phyloP scores from a whole-genome alignment of 2,888 invertebrate species.

The Lithosia quadra region DNA sequence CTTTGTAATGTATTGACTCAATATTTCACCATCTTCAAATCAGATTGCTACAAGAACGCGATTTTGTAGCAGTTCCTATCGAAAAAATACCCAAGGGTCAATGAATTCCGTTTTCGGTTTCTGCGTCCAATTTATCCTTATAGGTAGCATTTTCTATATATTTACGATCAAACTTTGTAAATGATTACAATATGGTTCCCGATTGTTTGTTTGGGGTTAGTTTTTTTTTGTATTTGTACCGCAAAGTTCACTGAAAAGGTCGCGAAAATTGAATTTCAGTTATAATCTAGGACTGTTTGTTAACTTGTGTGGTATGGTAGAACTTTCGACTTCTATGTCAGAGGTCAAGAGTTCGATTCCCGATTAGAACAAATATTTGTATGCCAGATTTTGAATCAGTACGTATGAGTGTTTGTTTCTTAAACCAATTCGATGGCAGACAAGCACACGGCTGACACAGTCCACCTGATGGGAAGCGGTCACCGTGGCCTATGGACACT shows the following conservation, averaged over 20 bases:
- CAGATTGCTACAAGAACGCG: too few relatives aligned
- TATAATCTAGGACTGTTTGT: neutral
- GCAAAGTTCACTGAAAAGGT: neutral
- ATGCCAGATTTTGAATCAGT: too few relatives aligned
- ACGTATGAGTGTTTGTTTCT: too few relatives aligned
- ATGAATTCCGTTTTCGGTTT: neutral
- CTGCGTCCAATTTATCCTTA: neutral
- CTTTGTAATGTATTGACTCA: too few relatives aligned
- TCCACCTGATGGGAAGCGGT: too few relatives aligned
- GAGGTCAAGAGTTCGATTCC: too few relatives aligned
- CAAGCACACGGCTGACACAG: too few relatives aligned
- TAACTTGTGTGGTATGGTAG: neutral
- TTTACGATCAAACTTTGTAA: slow-evolving; percentile 17
- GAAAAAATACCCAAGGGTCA: neutral
- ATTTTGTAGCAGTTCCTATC: neutral
- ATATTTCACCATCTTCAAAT: too few relatives aligned
- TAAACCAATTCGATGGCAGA: too few relatives aligned
- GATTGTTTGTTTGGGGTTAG: neutral
- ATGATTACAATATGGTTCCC: slow-evolving; percentile 3
- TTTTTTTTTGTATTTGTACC: neutral
- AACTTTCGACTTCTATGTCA: neutral
- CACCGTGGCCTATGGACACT: too few relatives aligned
- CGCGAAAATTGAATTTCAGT: neutral
- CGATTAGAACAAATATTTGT: too few relatives aligned
- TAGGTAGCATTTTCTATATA: slow-evolving; percentile 1